Base-by-base conservation (phyloP, 92 coral and sea anemone species). In the Parazoanthus swiftii region DNA sequence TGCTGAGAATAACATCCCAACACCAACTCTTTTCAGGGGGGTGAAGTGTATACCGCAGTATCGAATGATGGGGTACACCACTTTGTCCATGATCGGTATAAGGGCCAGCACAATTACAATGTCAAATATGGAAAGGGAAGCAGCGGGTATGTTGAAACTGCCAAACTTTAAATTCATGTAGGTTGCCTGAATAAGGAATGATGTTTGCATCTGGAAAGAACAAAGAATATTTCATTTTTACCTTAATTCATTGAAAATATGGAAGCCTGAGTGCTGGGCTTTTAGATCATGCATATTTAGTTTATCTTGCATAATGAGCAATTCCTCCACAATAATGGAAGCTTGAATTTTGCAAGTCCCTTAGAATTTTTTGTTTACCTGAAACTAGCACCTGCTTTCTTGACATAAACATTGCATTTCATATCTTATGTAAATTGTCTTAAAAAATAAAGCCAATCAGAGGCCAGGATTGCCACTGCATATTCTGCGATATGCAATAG, bases 61-160 rank as follows among this genome's bases (percentile, higher is more conserved):
- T 4, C 86, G 94, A n/a, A 97, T 81, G 11, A 93, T 43, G 65
- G 99, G 99, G 90, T 95, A 95, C 39, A 97, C 90, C 9, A 95
- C 89, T 84, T 94, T 94, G 89, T 95, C 98, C 92, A 97, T 94
- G 66, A 97, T 77, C 1, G 99, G 99, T 43, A 97, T 92, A 0
- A 97, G 91, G 14, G 92, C 13, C 5, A 97, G 88, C 23, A 97
- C 92, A 16, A 86, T 82, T 37, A 88, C 58, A 36, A 85, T 91
- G 85, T 93, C 97, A 74, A 97, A 92, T 29, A 95, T 66, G 39
- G 86, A 79, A 1, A 97, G 94, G 0, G 96, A 92, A 6, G 95
- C 99, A 7, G 94, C 94, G 5, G 94, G 94, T 67, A 92, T 66
- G 0, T 33, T 56, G 79, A 90, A 73, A 1, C 39, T 51, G 33